Evolutionary conservation across 2,888 invertebrate species (phyloP), one percentile per base, ranked within the genome.

Genomic region (Diarsia dahlii): DNA sequence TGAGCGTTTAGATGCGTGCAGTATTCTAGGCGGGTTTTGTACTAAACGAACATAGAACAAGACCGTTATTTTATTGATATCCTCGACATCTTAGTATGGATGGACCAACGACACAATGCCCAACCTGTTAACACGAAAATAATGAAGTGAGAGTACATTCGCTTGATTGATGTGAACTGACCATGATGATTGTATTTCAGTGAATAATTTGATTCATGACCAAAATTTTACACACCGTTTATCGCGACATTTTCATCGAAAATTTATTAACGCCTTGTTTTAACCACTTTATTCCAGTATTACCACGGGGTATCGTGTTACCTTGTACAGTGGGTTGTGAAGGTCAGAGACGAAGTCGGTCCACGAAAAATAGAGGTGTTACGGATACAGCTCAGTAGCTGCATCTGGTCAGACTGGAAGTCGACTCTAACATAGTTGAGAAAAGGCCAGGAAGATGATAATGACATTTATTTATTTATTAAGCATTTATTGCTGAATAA

Each of bases 161-260:
- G 60, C 60, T 60, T 28, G 2, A 28, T 60, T 34, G 60, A 0
- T 34, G 60, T 60, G 10, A 34, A 34, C 4, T 20, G 10, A 20
- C 20, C 60, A 34, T 60, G 10, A n/a, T 5, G 18, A 23, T 23
- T 28, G 2, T 23, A 64, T 62, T 74, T 65, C 13, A 10, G 18
- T 4, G 12, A 69, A 23, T 62, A 52, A 52, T 82, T 68, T 68
- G 1, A 68, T 69, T 60, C 3, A n/a, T 68, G 60, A 28, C 15
- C 56, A 62, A 67, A 60, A 56, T 34, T 20, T 15, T 48, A 50
- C 18, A 56, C 15, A 34, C 9, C 2, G 10, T 52, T 74, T 64
- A 73, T 67, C 23, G 12, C 28, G 20, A 23, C 28, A 50, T 39
- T 54, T 54, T 66, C 10, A 73, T 67, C 23, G 58, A 5, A n/a